Evolutionary conservation across 2,797 vertebrate genomes (phyloP).

Genomic region (Dipus sagitta): DNA sequence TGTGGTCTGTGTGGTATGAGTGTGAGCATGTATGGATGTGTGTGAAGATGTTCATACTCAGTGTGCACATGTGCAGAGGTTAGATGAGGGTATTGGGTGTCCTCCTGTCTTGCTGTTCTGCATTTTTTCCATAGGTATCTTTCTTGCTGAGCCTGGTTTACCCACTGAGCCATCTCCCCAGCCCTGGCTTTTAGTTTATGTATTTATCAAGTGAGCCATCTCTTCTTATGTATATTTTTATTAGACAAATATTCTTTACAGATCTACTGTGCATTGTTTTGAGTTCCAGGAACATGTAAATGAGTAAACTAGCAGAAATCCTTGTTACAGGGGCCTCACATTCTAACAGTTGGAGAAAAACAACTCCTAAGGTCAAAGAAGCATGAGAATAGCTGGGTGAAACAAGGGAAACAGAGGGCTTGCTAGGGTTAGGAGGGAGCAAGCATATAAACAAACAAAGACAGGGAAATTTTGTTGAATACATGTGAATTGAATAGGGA

Average conservation of each 20-base stretch:
- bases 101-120: too few species aligned
- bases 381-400: background rate
- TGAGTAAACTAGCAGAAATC: background rate
- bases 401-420: background rate
- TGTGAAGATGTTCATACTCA: too few species aligned
- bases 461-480: background rate
- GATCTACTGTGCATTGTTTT: background rate
- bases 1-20: too few species aligned
- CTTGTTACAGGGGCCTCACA: background rate
- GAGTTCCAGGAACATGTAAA: background rate
- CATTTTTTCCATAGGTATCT: too few species aligned
- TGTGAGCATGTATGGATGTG: too few species aligned
- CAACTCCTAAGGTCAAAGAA: background rate
- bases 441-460: background rate
- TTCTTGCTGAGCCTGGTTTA: too few species aligned
- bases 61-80: too few species aligned
- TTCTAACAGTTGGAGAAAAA: background rate
- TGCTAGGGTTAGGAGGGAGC: fast-evolving
- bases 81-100: too few species aligned
- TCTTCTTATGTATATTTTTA: background rate
- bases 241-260: background rate
- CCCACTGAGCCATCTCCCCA: too few species aligned
- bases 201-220: background rate
- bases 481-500: background rate
- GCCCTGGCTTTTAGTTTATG: background rate